Conservation (phyloP, 2,113 vertebrate genomes). For the Hypocryptadius cinnamomeus region DNA sequence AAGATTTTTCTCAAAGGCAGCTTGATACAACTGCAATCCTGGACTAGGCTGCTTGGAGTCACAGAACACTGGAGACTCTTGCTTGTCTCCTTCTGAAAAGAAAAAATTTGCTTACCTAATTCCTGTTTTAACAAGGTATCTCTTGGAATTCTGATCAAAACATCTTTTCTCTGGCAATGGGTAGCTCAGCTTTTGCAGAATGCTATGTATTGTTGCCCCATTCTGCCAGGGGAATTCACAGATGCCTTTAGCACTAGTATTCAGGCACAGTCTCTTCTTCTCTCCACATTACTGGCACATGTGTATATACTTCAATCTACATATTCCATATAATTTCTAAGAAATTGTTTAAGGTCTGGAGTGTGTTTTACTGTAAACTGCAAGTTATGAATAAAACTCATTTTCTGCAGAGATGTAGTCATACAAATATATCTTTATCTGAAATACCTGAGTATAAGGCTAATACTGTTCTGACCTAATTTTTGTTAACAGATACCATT, state of each 20-base stretch:
- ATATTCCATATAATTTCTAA: background rate
- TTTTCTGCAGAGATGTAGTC: background rate
- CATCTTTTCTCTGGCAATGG: background rate
- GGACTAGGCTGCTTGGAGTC: conserved; percentile 78
- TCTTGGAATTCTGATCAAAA: background rate
- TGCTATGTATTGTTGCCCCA: background rate
- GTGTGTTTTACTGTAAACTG: background rate
- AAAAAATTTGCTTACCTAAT: background rate
- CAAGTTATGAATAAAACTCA: background rate
- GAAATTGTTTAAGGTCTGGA: background rate
- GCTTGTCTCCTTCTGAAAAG: conserved; percentile 73
- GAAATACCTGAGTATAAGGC: background rate
- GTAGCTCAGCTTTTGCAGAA: background rate
- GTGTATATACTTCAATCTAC: background rate
- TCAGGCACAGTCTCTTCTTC: background rate
- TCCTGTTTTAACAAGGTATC: background rate
- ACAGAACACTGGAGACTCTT: conserved; percentile 69
- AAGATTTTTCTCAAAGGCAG: conserved; percentile 85
- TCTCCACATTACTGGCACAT: background rate
- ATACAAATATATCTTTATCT: background rate
- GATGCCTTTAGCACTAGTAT: background rate
- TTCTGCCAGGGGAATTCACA: background rate
- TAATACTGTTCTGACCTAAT: background rate
- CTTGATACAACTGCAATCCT: conserved; percentile 86
- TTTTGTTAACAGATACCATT: background rate